Evolutionary conservation across 2,888 invertebrate genomes (phyloP), one percentile per base, ranked within the genome.

Genomic region (Ariolimax columbianus): DNA sequence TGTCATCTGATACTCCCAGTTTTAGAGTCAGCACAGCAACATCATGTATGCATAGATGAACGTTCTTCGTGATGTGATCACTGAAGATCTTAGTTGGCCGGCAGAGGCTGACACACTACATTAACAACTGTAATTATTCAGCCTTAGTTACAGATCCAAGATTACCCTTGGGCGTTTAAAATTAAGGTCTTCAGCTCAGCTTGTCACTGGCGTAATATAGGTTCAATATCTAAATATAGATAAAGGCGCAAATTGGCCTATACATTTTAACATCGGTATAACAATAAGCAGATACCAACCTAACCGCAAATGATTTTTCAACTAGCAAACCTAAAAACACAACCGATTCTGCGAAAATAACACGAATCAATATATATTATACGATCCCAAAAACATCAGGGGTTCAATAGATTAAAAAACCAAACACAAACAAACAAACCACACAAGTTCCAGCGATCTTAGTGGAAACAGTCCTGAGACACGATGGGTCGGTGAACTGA

Each of bases 211-310:
- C 30, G 63, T 30, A 63, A 63, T 9, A 30, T 30, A 63, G 26
- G 63, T n/a, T 63, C 63, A 63, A 63, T 63, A 63, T 30, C 63
- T 63, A n/a, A 63, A 63, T 59, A 63, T 30, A 63, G 63, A n/a
- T 2, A 63, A 30, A 9, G 63, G 1, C 14, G 11, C 14, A 17
- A 36, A 7, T 36, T 36, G 1, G 68, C 17, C 70, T 23, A 19
- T 36, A 1, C 14, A 70, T 70, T 55, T 55, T 2, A 55, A 19
- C 55, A 17, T 6, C 55, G 17, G 2, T 17, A 23, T 23, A 55
- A 55, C 55, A 55, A 55, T 11, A 23, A 2, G 6, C 17, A 3
- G 23, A 55, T 23, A 55, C 55, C 55, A 17, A 55, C 47, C 47
- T 47, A 47, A 47, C 55, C 19, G 3, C 23, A 55, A 55, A 55